These are phyloP conservation scores for Coluber constrictor DNA, from an alignment of 2,797 vertebrate species.

Conservation along the genomic window DNA sequence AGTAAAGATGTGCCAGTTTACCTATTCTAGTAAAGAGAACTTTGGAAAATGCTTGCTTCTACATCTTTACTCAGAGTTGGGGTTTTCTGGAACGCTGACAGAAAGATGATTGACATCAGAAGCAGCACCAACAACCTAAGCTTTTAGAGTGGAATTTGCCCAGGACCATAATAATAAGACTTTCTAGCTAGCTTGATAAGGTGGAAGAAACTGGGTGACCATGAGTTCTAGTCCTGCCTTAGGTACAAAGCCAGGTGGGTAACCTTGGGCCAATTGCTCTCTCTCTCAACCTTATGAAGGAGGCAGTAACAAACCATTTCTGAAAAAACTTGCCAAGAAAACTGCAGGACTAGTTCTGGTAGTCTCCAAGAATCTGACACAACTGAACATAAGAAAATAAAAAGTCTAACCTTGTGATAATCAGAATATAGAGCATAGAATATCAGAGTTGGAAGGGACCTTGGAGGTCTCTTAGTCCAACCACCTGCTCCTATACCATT, in stretches of 20 bases:
- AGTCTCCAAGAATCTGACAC: not conserved
- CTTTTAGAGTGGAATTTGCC: not conserved
- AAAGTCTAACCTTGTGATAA: not conserved
- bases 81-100: no score
- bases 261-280: not conserved
- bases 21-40: no score
- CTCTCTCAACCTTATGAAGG: not conserved
- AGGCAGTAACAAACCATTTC: not conserved
- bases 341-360: not conserved
- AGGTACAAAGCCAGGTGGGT: not conserved
- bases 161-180: not conserved
- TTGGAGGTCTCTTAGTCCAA: not conserved
- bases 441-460: not conserved
- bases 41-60: no score
- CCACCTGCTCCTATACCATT: not conserved
- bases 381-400: not conserved
- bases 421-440: not conserved
- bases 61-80: no score
- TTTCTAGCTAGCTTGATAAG: not conserved
- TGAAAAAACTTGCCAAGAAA: not conserved
- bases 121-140: not conserved
- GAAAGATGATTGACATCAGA: not conserved
- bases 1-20: no score
- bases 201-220: not conserved
- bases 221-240: not conserved